Percentiles rank a stretch among this genome's conserved stretches.
phyloP scores from a whole-genome alignment of 2,888 invertebrate genomes.

The Norana najaformis region DNA sequence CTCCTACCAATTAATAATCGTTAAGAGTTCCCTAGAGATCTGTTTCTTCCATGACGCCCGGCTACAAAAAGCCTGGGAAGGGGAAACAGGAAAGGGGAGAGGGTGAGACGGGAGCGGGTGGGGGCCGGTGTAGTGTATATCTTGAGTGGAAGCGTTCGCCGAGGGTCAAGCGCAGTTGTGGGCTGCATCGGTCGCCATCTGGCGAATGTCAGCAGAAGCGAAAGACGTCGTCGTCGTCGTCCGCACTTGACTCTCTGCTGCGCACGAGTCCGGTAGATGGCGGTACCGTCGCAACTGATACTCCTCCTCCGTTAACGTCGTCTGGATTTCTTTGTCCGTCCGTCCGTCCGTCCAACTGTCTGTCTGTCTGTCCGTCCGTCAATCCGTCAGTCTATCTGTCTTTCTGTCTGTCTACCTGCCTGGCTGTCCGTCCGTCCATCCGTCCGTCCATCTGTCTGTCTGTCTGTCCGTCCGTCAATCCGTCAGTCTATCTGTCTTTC shows the following conservation, averaged over 20 bases:
- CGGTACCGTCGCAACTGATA: constrained; percentile 2
- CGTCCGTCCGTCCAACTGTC: not conserved
- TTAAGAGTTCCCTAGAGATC: not conserved
- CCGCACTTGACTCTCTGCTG: not conserved
- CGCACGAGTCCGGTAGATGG: not conserved
- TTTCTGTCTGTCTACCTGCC: not conserved
- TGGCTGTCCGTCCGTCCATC: not conserved
- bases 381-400: not conserved
- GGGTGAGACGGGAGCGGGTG: not conserved
- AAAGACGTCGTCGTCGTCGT: not conserved
- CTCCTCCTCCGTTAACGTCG: not conserved
- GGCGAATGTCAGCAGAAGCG: not conserved
- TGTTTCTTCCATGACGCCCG: constrained; percentile 4
- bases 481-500: not conserved
- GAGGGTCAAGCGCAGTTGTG: not conserved
- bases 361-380: not conserved
- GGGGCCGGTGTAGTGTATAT: not conserved
- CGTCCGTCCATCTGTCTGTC: not conserved
- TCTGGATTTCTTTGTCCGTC: not conserved
- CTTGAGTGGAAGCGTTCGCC: constrained; percentile 5
- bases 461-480: not conserved
- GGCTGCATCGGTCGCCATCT: not conserved
- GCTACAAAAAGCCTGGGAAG: constrained; percentile 9
- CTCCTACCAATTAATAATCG: not conserved
- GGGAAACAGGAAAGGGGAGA: not conserved